phyloP scores from a whole-genome alignment of 2,797 vertebrate genomes.

The Hafferia zeledoni region DNA sequence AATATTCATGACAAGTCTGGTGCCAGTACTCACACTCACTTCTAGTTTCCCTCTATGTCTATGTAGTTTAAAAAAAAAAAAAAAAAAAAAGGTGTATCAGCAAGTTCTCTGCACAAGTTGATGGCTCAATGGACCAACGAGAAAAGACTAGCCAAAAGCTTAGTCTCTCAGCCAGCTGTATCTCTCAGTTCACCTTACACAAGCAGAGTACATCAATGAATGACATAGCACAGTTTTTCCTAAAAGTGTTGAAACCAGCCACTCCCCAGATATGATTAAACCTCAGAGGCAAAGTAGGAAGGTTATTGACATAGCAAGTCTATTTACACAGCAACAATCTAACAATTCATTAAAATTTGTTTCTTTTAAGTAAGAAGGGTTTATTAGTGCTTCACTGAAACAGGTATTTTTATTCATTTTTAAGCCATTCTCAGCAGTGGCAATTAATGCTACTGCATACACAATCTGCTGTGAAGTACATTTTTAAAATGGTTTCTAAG shows the following conservation, averaged over 20 bases:
- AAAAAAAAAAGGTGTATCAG: not conserved
- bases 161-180: not conserved
- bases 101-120: not conserved
- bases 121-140: accelerated
- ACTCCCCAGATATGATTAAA: not conserved
- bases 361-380: not conserved
- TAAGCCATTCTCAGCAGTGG: not conserved
- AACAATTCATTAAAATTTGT: not conserved
- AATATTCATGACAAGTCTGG: not conserved
- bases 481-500: slow-evolving; percentile 14
- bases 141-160: not conserved
- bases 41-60: not conserved
- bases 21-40: not conserved
- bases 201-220: not conserved
- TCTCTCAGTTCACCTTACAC: not conserved
- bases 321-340: not conserved
- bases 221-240: not conserved
- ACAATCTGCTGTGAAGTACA: not conserved
- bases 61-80: not conserved
- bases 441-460: not conserved
- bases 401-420: not conserved
- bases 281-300: not conserved
- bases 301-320: not conserved
- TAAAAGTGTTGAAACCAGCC: not conserved
- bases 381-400: not conserved